Evolutionary conservation across 2,113 vertebrate genomes (phyloP).

Genomic region (Catagonus wagneri): DNA sequence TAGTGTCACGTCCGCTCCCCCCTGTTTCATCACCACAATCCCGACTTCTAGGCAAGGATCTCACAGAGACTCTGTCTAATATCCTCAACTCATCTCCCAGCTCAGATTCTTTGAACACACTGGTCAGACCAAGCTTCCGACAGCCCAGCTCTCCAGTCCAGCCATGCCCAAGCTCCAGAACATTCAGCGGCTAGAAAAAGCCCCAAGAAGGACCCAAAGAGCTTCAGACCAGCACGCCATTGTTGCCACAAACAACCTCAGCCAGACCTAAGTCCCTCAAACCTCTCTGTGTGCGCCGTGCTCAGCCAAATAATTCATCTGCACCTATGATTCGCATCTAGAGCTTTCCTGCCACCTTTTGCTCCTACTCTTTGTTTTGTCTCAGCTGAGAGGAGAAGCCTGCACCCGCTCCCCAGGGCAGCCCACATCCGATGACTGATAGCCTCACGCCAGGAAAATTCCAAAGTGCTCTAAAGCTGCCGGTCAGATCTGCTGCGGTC

Average conservation of each 20-base stretch:
- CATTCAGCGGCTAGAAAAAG: background rate
- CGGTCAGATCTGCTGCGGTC: background rate
- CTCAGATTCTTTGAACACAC: background rate
- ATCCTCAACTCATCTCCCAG: background rate
- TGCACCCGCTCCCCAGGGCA: background rate
- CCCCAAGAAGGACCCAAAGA: fast-evolving
- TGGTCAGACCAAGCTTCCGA: background rate
- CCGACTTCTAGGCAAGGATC: background rate
- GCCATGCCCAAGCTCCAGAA: background rate
- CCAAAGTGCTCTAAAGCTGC: background rate
- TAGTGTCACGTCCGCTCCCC: background rate
- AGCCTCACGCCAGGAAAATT: background rate
- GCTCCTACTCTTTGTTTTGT: background rate
- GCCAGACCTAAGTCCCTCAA: background rate
- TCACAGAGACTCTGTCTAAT: background rate
- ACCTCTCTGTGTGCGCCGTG: background rate
- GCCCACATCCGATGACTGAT: background rate
- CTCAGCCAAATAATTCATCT: background rate
- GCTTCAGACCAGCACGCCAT: background rate
- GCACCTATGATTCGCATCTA: too few species aligned
- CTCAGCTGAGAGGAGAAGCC: background rate
- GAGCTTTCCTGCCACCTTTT: background rate
- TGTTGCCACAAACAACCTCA: background rate
- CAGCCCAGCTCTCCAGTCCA: background rate
- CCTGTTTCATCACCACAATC: background rate